These are phyloP conservation scores for Mnemiopsis leidyi DNA, from an alignment of 37 sponge, comb jelly and placozoan genomes.

Conservation along the genomic window DNA sequence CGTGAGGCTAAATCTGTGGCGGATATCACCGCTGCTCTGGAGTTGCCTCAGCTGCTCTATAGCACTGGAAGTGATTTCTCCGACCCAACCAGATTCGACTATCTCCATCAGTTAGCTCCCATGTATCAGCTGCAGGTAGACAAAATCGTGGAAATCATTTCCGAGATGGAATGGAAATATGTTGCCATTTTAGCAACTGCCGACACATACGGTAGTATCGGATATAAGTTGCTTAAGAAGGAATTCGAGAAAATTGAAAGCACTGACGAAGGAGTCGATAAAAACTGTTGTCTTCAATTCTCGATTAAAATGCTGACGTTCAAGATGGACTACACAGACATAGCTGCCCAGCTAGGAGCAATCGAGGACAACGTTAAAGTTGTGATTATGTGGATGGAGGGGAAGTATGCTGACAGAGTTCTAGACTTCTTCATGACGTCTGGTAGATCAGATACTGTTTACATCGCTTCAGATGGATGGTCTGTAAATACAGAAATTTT, in stretches of 20 bases:
- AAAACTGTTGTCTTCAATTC: constrained; percentile 44
- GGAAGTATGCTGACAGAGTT: background rate
- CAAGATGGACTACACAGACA: background rate
- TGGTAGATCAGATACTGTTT: constrained; percentile 48
- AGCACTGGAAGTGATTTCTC: constrained; percentile 17
- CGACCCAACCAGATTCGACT: background rate
- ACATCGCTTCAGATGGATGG: constrained; percentile 54
- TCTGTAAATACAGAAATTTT: background rate
- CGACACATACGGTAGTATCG: constrained; percentile 39
- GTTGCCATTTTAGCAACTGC: constrained; percentile 18
- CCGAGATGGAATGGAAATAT: constrained; percentile 35
- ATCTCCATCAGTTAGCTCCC: constrained; percentile 11
- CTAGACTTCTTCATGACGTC: background rate
- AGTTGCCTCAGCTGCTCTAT: constrained; percentile 47
- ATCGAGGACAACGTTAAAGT: background rate
- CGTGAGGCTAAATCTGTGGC: constrained; percentile 52
- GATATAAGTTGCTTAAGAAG: constrained; percentile 28
- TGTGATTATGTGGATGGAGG: constrained; percentile 55
- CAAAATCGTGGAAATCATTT: background rate
- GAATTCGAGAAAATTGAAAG: background rate
- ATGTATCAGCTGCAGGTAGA: constrained; percentile 9
- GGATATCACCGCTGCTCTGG: constrained; percentile 12
- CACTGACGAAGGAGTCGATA: background rate
- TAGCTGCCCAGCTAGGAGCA: background rate
- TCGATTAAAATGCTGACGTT: constrained; percentile 1